Base-by-base conservation (phyloP, 2,797 vertebrate genomes). In the Siniperca scherzeri region DNA sequence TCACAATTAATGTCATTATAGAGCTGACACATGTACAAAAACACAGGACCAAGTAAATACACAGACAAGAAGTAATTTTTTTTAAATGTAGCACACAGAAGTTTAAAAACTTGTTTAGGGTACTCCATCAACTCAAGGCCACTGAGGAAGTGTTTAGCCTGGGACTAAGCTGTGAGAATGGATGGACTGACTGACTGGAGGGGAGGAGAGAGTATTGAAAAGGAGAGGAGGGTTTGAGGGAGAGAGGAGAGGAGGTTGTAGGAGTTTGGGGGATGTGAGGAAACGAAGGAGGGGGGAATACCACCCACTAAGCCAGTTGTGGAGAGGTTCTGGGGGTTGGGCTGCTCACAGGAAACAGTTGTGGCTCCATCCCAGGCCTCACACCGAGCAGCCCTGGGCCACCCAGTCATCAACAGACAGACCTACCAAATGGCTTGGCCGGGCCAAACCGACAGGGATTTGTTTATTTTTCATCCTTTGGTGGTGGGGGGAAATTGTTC, bases 401-500 rank as follows among this genome's bases (percentile, higher is more conserved):
- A 96, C 96, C 96, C 96, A 96, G 95, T 91, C 92, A 89, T 90
- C 91, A 44, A 87, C 89, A 94, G 92, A 95, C 93, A 95, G 92
- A 94, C 93, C 93, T 78, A 94, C 92, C 93, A 94, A 94, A 95
- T 93, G 90, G 92, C 88, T 90, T 73, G 89, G 91, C 91, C 60
- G 82, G 80, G 90, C 90, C 89, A 81, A 77, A 89, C 92, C 85
- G 84, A 93, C 91, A 86, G 87, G 89, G 88, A 94, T 94, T 89
- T 95, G 95, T 97, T 96, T 96, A 96, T 96, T 96, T 97, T 96
- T 96, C 91, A 94, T 96, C 93, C 92, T 93, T 95, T 83, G 82
- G 91, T 77, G 89, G 86, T 76, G 76, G 82, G 36, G 92, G 89
- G 73, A 77, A 86, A 94, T 88, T 92, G 94, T 94, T 94, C 92